Conservation (phyloP, 2,888 invertebrate genomes). For the Apeira syringaria region DNA sequence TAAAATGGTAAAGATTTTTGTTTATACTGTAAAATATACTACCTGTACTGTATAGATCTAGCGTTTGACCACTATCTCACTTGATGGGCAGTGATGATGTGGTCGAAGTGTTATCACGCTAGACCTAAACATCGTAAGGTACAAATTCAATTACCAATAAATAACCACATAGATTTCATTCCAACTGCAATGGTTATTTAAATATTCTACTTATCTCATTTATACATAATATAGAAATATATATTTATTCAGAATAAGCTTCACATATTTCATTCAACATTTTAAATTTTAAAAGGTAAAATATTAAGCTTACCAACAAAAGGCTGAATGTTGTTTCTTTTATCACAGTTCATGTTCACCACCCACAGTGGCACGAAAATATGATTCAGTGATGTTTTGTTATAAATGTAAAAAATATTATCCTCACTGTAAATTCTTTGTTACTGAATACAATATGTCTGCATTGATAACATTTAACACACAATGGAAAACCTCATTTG, state of each 20-base stretch:
- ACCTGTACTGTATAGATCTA: too few relatives aligned
- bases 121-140: too few relatives aligned
- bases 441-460: not conserved
- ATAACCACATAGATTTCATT: too few relatives aligned
- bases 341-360: slow-evolving; percentile 15
- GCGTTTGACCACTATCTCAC: too few relatives aligned
- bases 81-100: too few relatives aligned
- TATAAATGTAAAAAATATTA: slow-evolving; percentile 3
- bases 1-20: too few relatives aligned
- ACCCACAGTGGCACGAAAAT: not conserved
- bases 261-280: slow-evolving; percentile 3
- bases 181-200: too few relatives aligned
- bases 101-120: too few relatives aligned
- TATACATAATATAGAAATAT: not conserved
- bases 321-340: slow-evolving; percentile 10
- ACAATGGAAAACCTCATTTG: not conserved
- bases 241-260: slow-evolving; percentile 1
- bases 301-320: slow-evolving; percentile 14
- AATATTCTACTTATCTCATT: not conserved
- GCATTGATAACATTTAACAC: not conserved
- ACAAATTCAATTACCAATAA: too few relatives aligned
- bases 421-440: slow-evolving; percentile 1
- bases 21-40: too few relatives aligned
- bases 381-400: slow-evolving; percentile 1
- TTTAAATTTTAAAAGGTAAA: slow-evolving; percentile 9